Evolutionary conservation across 1,140 invertebrate species (phyloP), one percentile per base, ranked within the genome.

Genomic region (Adelges cooleyi): DNA sequence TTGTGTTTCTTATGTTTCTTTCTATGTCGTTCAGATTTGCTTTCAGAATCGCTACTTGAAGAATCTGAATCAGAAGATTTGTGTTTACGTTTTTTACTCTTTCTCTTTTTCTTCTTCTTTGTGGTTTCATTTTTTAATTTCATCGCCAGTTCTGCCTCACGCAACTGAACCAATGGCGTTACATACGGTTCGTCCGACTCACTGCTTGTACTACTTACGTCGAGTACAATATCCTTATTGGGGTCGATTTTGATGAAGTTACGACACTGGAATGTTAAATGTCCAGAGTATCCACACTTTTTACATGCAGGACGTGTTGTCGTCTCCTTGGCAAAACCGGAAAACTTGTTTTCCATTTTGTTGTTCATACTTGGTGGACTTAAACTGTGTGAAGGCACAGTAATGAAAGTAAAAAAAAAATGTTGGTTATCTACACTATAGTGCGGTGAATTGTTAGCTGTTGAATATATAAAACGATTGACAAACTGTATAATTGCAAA

Each of bases 181-280:
- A 83, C 75, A 74, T 88, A 89, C 65, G 89, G 82, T 22, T 73
- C 70, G 65, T 89, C 88, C 42, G 81, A 83, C 69, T 93, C 89
- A 68, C 91, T 95, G 69, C 92, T 95, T 15, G 94, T 98, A 71
- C 91, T 95, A 71, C 91, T 94, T 2, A 97, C 90, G 76, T 98
- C 94, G 65, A 97, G 75, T 2, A 96, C 86, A 69, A 95, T 90
- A 73, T 95, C 92, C 74, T 89, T 90, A 69, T 86, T 84, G 6
- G 86, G 85, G 72, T 89, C 86, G 20, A 88, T 81, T 79, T 94
- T 92, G 36, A 97, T 84, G 76, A 97, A 96, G 75, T 98, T 98
- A 71, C 92, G 77, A 75, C 94, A 98, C 75, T 98, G 93, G 77
- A 88, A 97, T 15, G 94, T 96, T 70, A 98, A 80, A 76, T 98